These are phyloP conservation scores for Lanius ludovicianus DNA, from an alignment of 2,113 vertebrate species.

Conservation along the genomic window DNA sequence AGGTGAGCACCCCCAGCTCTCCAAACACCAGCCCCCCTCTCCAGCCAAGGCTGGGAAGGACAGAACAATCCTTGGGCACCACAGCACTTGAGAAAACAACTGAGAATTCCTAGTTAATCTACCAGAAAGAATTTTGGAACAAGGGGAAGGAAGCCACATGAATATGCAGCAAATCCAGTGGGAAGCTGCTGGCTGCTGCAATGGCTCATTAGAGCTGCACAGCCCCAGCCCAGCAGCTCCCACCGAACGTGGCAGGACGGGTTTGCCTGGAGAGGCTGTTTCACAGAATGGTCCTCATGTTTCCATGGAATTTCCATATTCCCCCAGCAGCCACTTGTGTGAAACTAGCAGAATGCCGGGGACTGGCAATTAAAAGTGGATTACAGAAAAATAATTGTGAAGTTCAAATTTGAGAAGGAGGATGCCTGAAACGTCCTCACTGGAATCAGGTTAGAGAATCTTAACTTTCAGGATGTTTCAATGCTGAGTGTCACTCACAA, in stretches of 20 bases:
- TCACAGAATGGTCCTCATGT: slow-evolving; percentile 15
- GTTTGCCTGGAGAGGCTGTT: slow-evolving; percentile 43
- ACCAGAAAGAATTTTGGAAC: slow-evolving; percentile 14
- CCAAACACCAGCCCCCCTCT: background rate
- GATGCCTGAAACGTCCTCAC: background rate
- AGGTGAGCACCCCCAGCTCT: background rate
- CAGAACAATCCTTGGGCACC: background rate
- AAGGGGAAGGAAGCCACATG: background rate
- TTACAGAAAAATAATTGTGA: background rate
- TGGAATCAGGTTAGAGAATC: background rate
- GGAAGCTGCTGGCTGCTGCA: slow-evolving; percentile 39
- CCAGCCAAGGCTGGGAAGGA: background rate
- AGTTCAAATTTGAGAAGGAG: background rate
- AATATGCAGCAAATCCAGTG: slow-evolving; percentile 32
- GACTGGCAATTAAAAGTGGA: slow-evolving; percentile 1
- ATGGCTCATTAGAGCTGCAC: slow-evolving; percentile 51
- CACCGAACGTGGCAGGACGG: background rate
- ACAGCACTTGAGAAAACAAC: background rate
- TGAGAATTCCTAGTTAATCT: background rate
- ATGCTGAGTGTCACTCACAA: background rate
- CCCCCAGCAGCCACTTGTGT: slow-evolving; percentile 17
- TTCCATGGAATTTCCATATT: slow-evolving; percentile 51
- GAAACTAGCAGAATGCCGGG: background rate
- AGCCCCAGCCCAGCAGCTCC: slow-evolving; percentile 47
- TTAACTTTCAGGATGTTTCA: background rate